Evolutionary conservation across 2,113 vertebrate genomes (phyloP).

Genomic region (Leiothrix lutea): DNA sequence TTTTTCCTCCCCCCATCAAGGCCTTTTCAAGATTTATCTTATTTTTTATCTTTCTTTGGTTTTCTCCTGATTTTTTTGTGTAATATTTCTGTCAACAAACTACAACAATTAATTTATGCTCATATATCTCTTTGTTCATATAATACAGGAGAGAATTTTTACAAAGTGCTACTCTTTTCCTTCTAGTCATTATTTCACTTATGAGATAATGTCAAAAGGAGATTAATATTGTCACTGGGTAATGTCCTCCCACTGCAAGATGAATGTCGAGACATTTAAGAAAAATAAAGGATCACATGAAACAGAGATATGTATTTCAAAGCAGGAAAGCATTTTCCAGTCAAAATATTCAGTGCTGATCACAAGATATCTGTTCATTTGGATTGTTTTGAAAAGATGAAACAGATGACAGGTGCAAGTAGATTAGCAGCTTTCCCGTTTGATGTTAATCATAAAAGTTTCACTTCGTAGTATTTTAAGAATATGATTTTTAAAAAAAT

Average conservation of each 20-base stretch:
- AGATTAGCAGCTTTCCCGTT: not conserved
- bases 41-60: not conserved
- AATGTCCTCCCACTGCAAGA: constrained; percentile 53
- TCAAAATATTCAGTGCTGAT: constrained; percentile 35
- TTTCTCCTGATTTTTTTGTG: not conserved
- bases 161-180: constrained; percentile 11
- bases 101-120: not conserved
- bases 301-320: constrained; percentile 47
- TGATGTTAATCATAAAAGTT: not conserved
- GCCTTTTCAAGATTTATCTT: not conserved
- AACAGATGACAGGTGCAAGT: not conserved
- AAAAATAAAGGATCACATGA: constrained; percentile 62
- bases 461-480: not conserved
- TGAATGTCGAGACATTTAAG: constrained; percentile 62
- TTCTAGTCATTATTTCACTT: constrained; percentile 49
- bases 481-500: not conserved
- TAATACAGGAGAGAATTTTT: not conserved
- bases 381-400: not conserved
- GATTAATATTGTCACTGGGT: constrained; percentile 52
- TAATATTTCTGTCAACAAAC: not conserved
- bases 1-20: not conserved
- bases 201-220: constrained; percentile 55
- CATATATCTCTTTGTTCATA: not conserved
- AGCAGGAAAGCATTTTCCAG: constrained; percentile 51
- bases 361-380: not conserved